Conservation (phyloP, 2,797 vertebrate genomes). For the Anguilla marmorata region DNA sequence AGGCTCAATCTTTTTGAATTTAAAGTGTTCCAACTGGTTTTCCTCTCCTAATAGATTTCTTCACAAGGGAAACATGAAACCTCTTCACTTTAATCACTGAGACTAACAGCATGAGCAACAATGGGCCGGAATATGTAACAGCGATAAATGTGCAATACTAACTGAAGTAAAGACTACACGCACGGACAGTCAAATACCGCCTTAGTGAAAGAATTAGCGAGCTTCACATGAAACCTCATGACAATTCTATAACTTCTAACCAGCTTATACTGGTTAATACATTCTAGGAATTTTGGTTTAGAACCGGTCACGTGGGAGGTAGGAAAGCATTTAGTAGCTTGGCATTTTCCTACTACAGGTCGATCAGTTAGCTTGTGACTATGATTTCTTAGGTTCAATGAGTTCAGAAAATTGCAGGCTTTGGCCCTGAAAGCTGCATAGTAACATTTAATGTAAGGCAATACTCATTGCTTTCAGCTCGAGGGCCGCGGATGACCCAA, state of each 20-base stretch:
- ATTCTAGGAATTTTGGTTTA: background rate
- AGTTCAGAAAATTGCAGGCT: background rate
- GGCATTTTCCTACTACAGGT: background rate
- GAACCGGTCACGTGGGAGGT: background rate
- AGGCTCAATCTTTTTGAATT: background rate
- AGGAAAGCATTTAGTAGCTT: conserved; percentile 3
- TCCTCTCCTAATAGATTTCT: background rate
- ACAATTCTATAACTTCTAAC: background rate
- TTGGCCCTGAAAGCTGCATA: background rate
- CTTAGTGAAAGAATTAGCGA: background rate
- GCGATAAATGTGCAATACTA: background rate
- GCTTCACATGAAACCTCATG: background rate
- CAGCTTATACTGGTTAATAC: background rate
- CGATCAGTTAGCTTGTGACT: background rate
- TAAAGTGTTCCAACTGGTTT: background rate
- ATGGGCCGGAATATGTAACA: background rate
- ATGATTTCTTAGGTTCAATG: background rate
- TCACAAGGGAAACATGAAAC: too few relatives aligned
- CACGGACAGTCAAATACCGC: background rate
- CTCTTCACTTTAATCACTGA: too few relatives aligned
- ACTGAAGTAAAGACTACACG: background rate
- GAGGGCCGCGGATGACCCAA: background rate
- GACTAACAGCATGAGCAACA: background rate
- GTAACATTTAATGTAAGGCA: background rate
- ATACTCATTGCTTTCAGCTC: background rate